These are phyloP conservation scores for Gila robusta DNA, from an alignment of 2,797 vertebrate species.

Conservation along the genomic window DNA sequence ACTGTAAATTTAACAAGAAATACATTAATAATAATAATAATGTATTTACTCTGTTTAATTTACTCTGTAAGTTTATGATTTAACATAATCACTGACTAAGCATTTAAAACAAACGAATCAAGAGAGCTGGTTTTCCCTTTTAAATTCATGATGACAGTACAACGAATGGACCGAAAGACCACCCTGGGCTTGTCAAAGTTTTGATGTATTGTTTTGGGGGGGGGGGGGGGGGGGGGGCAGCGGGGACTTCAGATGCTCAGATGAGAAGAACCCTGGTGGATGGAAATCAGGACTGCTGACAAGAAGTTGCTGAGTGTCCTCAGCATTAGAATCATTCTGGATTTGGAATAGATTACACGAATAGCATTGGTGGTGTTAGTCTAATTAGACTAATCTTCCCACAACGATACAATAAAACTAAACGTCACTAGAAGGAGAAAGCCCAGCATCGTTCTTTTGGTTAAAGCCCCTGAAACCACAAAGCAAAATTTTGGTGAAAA, in stretches of 20 bases:
- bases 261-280: not conserved
- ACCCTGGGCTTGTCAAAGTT: not conserved
- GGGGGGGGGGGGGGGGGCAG: no score
- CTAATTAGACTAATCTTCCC: constrained; percentile 36
- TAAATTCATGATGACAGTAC: not conserved
- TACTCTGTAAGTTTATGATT: not conserved
- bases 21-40: not conserved
- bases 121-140: not conserved
- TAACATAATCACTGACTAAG: no score
- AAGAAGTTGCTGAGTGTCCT: constrained; percentile 17
- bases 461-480: not conserved
- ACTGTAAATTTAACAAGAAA: not conserved
- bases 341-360: constrained; percentile 41
- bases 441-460: constrained; percentile 65
- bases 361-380: constrained; percentile 26
- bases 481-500: constrained; percentile 7
- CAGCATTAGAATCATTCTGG: constrained; percentile 26
- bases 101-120: not conserved
- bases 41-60: not conserved
- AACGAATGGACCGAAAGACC: not conserved
- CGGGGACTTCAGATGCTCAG: not conserved
- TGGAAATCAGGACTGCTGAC: constrained; percentile 13
- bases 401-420: constrained; percentile 36
- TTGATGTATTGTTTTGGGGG: not conserved
- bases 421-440: constrained; percentile 52